Base-by-base conservation (phyloP, 2,888 invertebrate species). In the Mythimna lalbum region DNA sequence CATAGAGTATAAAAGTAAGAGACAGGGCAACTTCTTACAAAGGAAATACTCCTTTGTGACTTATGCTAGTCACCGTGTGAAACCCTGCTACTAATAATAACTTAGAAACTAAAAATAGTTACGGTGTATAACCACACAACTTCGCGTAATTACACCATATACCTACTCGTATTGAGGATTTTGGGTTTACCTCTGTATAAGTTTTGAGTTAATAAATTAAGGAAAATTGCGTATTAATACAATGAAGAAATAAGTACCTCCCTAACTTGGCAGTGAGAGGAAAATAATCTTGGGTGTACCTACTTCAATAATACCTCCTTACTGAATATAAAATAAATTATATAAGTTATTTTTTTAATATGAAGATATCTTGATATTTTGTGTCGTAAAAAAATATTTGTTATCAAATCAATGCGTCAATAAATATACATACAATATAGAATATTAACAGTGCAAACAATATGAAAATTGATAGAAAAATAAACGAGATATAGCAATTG, bases 1-100 rank as follows among this genome's bases (percentile, higher is more conserved):
- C 73, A 70, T 62, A 83, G 84, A 72, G 19, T 62, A 64, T 61
- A 17, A 19, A 69, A 53, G 33, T 14, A 7, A 9, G 57, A 76
- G 82, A 84, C 50, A 10, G 33, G 69, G 59, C 67, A 62, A 53
- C 19, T 43, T 23, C 39, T 56, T 43, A 9, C 17, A 59, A 49
- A 52, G 61, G 19, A 23, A 50, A 23, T 60, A 10, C 4, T n/a
- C 14, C 36, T 49, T 63, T 60, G 39, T 49, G 4, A 23, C 10
- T 36, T 49, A 59, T 60, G 36, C 43, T 2, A n/a, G 5, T 6
- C 2, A 21, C 27, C 63, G 52, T 70, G 59, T 56, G 47, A 70
- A 76, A 27, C 23, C 14, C 12, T 43, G 10, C 12, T 21, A 57
- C 31, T 49, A 64, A 64, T 61, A 75, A 57, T 56, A 62, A 61